phyloP scores from a whole-genome alignment of 2,797 vertebrate species.

The Pipistrellus pygmaeus region DNA sequence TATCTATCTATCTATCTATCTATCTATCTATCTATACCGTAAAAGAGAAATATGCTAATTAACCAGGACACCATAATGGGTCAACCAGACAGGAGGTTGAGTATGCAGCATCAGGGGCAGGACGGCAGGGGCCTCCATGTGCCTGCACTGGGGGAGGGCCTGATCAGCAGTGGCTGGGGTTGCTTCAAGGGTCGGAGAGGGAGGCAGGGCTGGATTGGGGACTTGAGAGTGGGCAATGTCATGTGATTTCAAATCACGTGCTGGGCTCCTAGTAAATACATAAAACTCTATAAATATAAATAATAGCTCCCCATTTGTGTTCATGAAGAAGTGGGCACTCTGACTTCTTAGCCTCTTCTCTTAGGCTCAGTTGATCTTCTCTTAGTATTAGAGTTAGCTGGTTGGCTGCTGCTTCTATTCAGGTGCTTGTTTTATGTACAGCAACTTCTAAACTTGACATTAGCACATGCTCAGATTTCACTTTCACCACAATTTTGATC shows the following conservation, averaged over 20 bases:
- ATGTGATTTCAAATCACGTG: fast-evolving
- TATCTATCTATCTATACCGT: too few species aligned
- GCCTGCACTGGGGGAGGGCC: too few species aligned
- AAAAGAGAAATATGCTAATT: too few species aligned
- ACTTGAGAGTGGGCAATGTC: too few species aligned
- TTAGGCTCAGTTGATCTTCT: background rate
- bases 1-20: too few species aligned
- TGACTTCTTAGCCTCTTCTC: background rate
- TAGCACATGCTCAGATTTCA: slow-evolving; percentile 14
- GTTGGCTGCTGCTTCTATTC: background rate
- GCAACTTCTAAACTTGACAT: background rate
- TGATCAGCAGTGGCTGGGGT: too few species aligned
- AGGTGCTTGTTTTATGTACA: slow-evolving; percentile 10
- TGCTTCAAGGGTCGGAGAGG: too few species aligned
- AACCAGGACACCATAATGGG: too few species aligned
- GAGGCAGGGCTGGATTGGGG: too few species aligned
- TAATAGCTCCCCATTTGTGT: background rate
- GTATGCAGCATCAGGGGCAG: too few species aligned
- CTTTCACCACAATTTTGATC: background rate
- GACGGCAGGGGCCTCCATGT: too few species aligned
- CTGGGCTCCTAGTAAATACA: background rate
- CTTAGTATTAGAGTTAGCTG: background rate
- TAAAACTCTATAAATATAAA: background rate
- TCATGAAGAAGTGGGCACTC: background rate
- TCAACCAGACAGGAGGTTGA: too few species aligned